Conservation (phyloP, 2,113 vertebrate genomes). For the Piaya cayana region DNA sequence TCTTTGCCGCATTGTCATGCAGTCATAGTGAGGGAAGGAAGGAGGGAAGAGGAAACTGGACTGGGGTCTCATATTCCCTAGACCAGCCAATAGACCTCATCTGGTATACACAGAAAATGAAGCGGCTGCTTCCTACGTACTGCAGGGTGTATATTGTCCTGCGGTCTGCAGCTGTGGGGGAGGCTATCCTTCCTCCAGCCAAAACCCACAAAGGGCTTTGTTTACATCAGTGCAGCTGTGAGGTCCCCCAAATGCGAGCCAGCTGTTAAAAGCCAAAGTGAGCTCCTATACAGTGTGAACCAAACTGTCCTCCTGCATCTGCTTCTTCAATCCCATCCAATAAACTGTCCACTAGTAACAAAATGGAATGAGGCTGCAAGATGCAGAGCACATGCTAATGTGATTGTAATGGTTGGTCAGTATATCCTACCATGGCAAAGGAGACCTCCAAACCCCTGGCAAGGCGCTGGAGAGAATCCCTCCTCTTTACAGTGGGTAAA, state of each 20-base stretch:
- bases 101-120: rapidly evolving
- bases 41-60: background rate
- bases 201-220: background rate
- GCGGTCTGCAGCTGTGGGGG: background rate
- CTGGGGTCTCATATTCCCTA: rapidly evolving
- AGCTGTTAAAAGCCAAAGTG: conserved; percentile 9
- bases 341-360: background rate
- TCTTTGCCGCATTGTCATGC: rapidly evolving
- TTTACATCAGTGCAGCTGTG: conserved; percentile 32
- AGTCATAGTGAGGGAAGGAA: rapidly evolving
- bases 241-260: conserved; percentile 4
- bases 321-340: background rate
- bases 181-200: background rate
- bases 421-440: background rate
- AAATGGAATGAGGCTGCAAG: background rate
- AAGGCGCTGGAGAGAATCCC: background rate
- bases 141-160: rapidly evolving
- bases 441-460: background rate
- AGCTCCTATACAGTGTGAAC: conserved; percentile 4
- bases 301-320: background rate
- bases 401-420: background rate
- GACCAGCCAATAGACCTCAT: background rate
- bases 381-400: rapidly evolving
- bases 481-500: background rate
- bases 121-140: background rate